A percentile compares a stretch with the other conserved stretches of the same genome.
phyloP scores from a whole-genome alignment of 2,113 vertebrate genomes.

The Silurus asotus region DNA sequence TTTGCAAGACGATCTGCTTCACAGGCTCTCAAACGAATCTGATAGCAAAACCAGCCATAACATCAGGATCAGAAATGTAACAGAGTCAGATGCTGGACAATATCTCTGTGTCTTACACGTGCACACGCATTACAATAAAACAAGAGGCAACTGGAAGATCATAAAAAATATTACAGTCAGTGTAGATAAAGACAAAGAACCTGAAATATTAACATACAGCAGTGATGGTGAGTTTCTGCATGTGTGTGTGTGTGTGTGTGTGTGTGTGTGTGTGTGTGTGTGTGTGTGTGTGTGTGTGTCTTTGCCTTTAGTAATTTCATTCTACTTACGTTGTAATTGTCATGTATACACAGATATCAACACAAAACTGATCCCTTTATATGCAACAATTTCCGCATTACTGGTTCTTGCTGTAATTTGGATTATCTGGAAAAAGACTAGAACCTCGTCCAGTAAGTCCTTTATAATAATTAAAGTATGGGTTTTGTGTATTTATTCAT shows the following conservation, averaged over 20 bases:
- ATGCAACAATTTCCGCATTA: neutral
- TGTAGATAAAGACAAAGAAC: neutral
- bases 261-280: neutral
- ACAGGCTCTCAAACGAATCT: slow-evolving; percentile 14
- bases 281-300: neutral
- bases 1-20: neutral
- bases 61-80: slow-evolving; percentile 39
- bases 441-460: neutral
- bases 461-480: neutral
- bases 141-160: slow-evolving; percentile 26
- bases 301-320: neutral
- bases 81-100: slow-evolving; percentile 42
- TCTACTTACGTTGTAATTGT: neutral
- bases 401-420: neutral
- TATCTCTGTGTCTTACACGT: slow-evolving; percentile 46
- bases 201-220: neutral
- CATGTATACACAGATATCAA: neutral
- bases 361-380: neutral
- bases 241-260: neutral
- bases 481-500: neutral
- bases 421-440: neutral
- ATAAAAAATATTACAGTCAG: slow-evolving; percentile 42
- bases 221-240: neutral
- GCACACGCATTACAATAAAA: neutral
- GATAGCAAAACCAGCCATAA: neutral